Evolutionary conservation across 2,113 vertebrate genomes (phyloP).

Genomic region (Microcebus griseorufus): DNA sequence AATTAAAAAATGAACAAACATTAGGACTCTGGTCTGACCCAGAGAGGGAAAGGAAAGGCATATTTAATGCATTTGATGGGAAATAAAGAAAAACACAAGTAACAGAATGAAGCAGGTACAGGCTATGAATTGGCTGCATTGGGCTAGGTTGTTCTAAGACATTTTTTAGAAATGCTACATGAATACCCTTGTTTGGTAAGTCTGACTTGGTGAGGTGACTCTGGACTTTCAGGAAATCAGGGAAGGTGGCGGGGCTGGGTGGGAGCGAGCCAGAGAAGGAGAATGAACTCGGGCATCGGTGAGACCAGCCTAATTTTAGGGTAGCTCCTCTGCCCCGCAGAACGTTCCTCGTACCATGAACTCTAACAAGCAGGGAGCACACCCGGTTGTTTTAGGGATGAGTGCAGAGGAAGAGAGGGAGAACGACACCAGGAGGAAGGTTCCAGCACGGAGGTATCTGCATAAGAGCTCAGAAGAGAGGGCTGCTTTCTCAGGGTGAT

Average conservation of each 20-base stretch:
- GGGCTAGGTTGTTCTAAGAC: neutral
- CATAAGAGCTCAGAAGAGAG: fast-evolving
- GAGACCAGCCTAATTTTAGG: neutral
- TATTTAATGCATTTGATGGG: neutral
- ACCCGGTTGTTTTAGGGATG: fast-evolving
- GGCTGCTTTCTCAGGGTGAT: neutral
- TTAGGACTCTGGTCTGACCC: neutral
- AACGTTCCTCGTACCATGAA: neutral
- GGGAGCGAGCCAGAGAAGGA: neutral
- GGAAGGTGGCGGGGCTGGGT: neutral
- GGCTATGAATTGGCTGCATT: neutral
- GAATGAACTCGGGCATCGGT: neutral
- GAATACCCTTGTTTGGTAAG: neutral
- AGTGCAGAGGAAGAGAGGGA: neutral
- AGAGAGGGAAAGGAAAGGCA: neutral
- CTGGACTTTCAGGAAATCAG: neutral
- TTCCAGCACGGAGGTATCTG: fast-evolving
- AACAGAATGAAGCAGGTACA: neutral
- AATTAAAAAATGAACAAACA: neutral
- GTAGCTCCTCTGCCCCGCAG: neutral
- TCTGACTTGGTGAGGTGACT: neutral
- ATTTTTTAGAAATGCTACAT: no score
- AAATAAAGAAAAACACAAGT: neutral
- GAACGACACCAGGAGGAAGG: neutral
- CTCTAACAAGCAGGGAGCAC: fast-evolving